Evolutionary conservation across 2,888 invertebrate genomes (phyloP), one percentile per base, ranked within the genome.

Genomic region (Hirtodrosophila duncani): DNA sequence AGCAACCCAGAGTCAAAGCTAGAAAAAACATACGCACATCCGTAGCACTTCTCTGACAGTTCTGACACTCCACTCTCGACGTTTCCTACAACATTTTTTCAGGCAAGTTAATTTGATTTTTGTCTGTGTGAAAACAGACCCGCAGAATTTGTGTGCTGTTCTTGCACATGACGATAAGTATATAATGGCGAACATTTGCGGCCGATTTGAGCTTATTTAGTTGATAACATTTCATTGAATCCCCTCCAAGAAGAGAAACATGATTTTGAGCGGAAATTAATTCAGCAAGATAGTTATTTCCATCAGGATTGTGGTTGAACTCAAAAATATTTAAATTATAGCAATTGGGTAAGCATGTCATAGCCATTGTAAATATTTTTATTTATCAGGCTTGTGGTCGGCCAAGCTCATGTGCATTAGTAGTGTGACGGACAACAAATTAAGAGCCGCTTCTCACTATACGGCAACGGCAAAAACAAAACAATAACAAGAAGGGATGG

Each of bases 81-180:
- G 50, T 52, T 34, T 45, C 30, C 26, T 3, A 43, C 31, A 45
- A n/a, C n/a, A n/a, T n/a, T n/a, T 51, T 41, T 46, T 11, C 34
- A 38, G 49, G 46, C n/a, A n/a, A 59, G 52, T 56, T 55, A 63
- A 72, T 72, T 78, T 65, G 37, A 70, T 69, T 62, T 55, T 16
- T 48, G 42, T 13, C 46, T 34, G 51, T 58, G 63, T 58, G 65
- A 42, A 18, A 29, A 49, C 30, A 38, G 20, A 10, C 14, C 23
- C 14, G 14, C 48, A n/a, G n/a, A n/a, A n/a, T n/a, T n/a, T n/a
- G n/a, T n/a, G n/a, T n/a, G n/a, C n/a, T n/a, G n/a, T n/a, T n/a
- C n/a, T n/a, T n/a, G n/a, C n/a, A n/a, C n/a, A n/a, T n/a, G n/a
- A n/a, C n/a, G n/a, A n/a, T n/a, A n/a, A 37, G 39, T 48, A 39